phyloP scores from a whole-genome alignment of 2,888 invertebrate genomes.

The Lasioglossum vierecki region DNA sequence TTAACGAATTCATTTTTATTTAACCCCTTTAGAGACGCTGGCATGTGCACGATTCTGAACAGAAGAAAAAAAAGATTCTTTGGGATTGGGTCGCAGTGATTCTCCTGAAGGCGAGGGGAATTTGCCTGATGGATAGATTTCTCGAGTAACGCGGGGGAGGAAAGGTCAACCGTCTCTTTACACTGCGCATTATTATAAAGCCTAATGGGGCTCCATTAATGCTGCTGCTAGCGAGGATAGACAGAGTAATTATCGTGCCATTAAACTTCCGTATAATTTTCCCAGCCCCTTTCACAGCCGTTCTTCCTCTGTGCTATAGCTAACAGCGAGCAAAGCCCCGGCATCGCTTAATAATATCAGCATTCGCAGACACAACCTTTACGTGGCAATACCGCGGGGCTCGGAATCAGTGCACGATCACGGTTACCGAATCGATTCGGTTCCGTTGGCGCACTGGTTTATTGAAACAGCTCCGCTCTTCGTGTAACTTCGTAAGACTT shows the following conservation, averaged over 20 bases:
- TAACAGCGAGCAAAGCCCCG: background rate
- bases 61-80: background rate
- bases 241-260: conserved; percentile 40
- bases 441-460: background rate
- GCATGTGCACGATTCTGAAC: background rate
- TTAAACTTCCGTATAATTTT: conserved; percentile 52
- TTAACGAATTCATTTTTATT: background rate
- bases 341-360: conserved; percentile 26
- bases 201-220: conserved; percentile 40
- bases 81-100: background rate
- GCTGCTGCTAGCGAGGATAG: conserved; percentile 21
- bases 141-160: background rate
- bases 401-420: background rate
- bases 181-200: conserved; percentile 40
- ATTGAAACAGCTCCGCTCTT: background rate
- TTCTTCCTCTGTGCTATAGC: background rate
- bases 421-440: background rate
- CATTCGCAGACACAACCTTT: background rate
- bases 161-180: conserved; percentile 45
- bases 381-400: background rate
- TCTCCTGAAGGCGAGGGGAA: background rate
- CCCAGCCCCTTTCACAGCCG: background rate
- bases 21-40: background rate
- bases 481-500: background rate
- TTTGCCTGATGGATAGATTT: conserved; percentile 28